Base-by-base conservation (phyloP, 30 jellyfish, hydroid and myxozoan species). In the Pseudorhiza aurosa region DNA sequence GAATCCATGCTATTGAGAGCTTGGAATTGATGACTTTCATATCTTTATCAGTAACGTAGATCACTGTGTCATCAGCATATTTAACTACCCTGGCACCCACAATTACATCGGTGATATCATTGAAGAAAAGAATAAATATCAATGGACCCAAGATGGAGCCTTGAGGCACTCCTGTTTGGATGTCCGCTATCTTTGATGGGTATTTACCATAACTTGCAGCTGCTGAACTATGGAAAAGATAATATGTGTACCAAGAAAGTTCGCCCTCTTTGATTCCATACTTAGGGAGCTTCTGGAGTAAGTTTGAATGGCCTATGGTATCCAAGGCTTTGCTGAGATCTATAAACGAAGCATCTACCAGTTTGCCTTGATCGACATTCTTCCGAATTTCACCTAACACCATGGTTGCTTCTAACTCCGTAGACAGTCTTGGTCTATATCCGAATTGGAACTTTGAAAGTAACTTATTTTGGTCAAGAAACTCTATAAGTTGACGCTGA, bases 31-130 rank as follows among this genome's bases (percentile, higher is more conserved):
- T 80, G 0, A 62, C 84, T n/a, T 45, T 50, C n/a, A 80, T 2
- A 65, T 80, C 65, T 62, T 50, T 80, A 65, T 80, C 90, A 42
- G 90, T 84, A 39, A 63, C 82, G 56, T 63, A 62, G 47, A 64
- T 64, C 85, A 80, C 91, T 27, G 91, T 64, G 64, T 80, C 91
- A 50, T 80, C 85, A 65, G 91, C 91, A 80, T 80, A 65, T 58
- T 80, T 80, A 58, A 77, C 81, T 35, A 77, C 39, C 81, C 74
- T 59, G 75, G 89, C 71, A 37, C 70, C 67, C 32, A 15, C 75
- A 51, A 72, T 50, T 72, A 72, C 58, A 72, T 72, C 69, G 18
- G 67, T 69, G 72, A 69, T 27, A 46, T 45, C 86, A 72, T 55
- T 72, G 56, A 46, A 49, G 75, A 49, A 72, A n/a, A n/a, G n/a